Conservation (phyloP, 2,888 invertebrate genomes). For the Cancer borealis region DNA sequence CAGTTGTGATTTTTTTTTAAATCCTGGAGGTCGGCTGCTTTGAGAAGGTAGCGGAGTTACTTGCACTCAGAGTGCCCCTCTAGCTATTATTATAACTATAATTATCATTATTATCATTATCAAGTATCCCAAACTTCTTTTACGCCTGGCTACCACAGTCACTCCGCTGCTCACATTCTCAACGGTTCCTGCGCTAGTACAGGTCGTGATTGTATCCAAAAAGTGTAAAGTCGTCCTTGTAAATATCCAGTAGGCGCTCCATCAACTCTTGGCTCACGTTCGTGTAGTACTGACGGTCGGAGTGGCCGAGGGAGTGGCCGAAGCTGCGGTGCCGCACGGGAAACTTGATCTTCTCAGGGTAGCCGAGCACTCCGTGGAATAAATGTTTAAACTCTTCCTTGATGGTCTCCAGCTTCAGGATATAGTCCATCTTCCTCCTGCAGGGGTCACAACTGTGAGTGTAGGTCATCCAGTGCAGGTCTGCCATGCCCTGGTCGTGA, state of each 20-base stretch:
- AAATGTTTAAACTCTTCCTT: background rate
- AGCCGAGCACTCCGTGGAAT: background rate
- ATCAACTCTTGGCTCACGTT: background rate
- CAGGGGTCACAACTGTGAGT: slow-evolving; percentile 5
- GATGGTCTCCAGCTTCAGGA: slow-evolving; percentile 39
- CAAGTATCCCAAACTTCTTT: background rate
- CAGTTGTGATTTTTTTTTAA: too few relatives aligned
- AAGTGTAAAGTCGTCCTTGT: background rate
- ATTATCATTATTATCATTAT: background rate
- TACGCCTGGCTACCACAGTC: background rate
- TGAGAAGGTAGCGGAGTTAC: too few relatives aligned
- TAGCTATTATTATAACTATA: background rate
- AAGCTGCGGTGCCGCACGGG: background rate
- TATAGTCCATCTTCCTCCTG: slow-evolving; percentile 23
- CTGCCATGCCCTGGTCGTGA: slow-evolving; percentile 5
- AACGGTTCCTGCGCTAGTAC: slow-evolving; percentile 25
- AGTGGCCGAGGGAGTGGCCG: background rate
- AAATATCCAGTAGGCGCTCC: background rate
- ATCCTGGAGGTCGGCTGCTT: too few relatives aligned
- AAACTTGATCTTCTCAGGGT: slow-evolving; percentile 1
- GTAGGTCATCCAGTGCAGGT: slow-evolving; percentile 46
- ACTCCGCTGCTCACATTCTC: background rate
- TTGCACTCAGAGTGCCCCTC: too few relatives aligned
- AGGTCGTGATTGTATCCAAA: background rate
- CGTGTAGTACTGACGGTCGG: background rate